Conservation (phyloP, 2,113 vertebrate genomes). For the Cisticola juncidis region DNA sequence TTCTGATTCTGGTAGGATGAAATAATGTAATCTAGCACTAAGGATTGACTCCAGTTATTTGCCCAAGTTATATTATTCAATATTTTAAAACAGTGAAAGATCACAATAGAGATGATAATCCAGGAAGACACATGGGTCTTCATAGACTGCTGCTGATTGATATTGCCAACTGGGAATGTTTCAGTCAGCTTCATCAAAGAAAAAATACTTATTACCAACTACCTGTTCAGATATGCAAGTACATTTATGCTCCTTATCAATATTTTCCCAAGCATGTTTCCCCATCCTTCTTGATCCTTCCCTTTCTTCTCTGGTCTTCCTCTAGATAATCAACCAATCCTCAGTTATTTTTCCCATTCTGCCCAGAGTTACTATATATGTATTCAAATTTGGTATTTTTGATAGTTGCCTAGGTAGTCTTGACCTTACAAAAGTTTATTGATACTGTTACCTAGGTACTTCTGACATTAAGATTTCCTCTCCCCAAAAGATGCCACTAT, state of each 20-base stretch:
- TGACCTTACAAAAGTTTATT: neutral
- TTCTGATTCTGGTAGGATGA: neutral
- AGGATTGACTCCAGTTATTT: neutral
- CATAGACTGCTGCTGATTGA: neutral
- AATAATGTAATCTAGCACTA: neutral
- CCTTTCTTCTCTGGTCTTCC: neutral
- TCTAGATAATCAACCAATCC: neutral
- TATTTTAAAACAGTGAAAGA: neutral
- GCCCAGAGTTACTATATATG: neutral
- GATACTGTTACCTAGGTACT: neutral
- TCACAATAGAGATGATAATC: neutral
- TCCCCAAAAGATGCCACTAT: neutral
- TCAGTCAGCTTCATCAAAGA: neutral
- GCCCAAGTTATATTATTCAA: neutral
- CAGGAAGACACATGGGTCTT: neutral
- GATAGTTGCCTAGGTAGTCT: neutral
- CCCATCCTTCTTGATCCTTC: neutral
- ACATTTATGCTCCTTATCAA: neutral
- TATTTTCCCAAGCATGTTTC: neutral
- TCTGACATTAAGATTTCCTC: neutral
- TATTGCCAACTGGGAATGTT: neutral
- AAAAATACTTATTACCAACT: neutral
- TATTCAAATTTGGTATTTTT: neutral
- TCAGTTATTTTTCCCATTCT: neutral
- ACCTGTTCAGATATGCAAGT: neutral